These are phyloP conservation scores for Microcebus griseorufus DNA, from an alignment of 2,113 vertebrate species.

Conservation along the genomic window DNA sequence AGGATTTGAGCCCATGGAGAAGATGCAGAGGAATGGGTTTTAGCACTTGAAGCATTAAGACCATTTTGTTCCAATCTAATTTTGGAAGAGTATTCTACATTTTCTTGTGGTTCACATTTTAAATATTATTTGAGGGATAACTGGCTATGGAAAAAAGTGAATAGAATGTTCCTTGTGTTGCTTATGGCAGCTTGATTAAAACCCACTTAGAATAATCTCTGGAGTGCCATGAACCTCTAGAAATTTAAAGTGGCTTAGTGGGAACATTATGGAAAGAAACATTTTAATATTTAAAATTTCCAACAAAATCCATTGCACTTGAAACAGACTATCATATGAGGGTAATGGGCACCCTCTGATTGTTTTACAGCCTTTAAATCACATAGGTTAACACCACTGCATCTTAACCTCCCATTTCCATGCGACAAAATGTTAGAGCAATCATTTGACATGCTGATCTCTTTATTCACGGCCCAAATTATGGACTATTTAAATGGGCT, in stretches of 20 bases:
- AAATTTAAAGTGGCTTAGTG: neutral
- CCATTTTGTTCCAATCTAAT: neutral
- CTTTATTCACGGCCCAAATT: neutral
- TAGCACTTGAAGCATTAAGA: neutral
- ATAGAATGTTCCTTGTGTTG: neutral
- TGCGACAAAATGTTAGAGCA: neutral
- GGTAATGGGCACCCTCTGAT: neutral
- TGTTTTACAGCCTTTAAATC: neutral
- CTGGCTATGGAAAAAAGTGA: neutral
- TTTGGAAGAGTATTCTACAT: constrained; percentile 10
- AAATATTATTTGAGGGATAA: neutral
- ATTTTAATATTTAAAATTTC: neutral
- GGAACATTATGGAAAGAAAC: neutral
- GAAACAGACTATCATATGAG: neutral
- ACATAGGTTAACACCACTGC: neutral
- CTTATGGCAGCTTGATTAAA: neutral
- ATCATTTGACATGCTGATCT: neutral
- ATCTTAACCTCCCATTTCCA: neutral
- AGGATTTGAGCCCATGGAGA: neutral
- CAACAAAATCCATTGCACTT: neutral
- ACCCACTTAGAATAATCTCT: neutral
- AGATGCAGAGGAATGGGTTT: neutral
- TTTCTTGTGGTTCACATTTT: neutral
- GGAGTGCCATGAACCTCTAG: neutral
- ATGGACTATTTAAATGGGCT: neutral